Base-by-base conservation (phyloP, 2,888 invertebrate genomes). In the Acrobasis consociella region DNA sequence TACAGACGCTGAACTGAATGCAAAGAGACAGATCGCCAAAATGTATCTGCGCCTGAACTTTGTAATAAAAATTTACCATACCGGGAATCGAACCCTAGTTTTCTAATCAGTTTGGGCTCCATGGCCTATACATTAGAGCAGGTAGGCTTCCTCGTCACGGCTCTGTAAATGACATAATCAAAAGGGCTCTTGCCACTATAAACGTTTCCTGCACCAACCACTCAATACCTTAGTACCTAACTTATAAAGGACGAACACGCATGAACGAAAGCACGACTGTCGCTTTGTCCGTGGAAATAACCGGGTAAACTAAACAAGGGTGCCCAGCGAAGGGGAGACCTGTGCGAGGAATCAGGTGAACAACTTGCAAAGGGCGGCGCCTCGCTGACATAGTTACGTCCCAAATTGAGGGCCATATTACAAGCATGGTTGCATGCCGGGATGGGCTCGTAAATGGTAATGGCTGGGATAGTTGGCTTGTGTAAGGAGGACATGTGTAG, bases 41-140 rank as follows among this genome's bases (percentile, higher is more conserved):
- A 46, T 13, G n/a, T 13, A n/a, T 13, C 1, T 46, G n/a, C n/a
- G 11, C 3, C 11, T 13, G n/a, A 46, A 46, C 9, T 3, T 2
- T n/a, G n/a, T n/a, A 46, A 64, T 46, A n/a, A 46, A 42, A 42
- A 52, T 11, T 68, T 93, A 94, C 93, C 93, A 92, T 94, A 94
- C 94, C 94, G 94, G 94, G 94, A 94, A 94, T 94, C 94, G 94
- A 94, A 94, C 94, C 94, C 94, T 94, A 94, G 94, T 94, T 94
- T 94, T 94, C 94, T 94, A 31, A 31, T 7, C 7, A 31, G 31
- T 22, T 3, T 22, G 22, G 22, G 22, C 22, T 22, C 22, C 22
- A 22, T 22, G 22, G 1, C 22, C 22, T n/a, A 22, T 22, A 22
- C 22, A 22, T 22, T 22, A 22, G 22, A 1, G 3, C 22, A 2